Percentiles rank a stretch among this genome's conserved stretches.
Evolutionary conservation across 1,140 invertebrate species (phyloP).

Genomic region (Eupeodes corollae): DNA sequence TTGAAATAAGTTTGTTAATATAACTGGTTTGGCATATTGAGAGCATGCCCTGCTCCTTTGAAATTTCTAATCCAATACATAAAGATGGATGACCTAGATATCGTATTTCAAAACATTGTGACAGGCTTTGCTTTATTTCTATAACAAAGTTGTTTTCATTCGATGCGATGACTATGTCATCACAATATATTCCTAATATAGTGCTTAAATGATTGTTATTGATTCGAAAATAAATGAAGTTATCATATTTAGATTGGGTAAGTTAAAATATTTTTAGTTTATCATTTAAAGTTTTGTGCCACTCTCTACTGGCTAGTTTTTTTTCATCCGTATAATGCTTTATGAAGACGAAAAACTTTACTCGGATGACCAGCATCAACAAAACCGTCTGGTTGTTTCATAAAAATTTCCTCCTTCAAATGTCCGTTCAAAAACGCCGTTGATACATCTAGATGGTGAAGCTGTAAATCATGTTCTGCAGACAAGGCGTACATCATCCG

Average conservation of each 20-base stretch:
- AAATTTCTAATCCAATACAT: conserved; percentile 28
- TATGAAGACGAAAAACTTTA: conserved; percentile 22
- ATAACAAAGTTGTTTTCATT: conserved; percentile 24
- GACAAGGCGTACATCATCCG: conserved; percentile 5
- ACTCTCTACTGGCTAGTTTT: too few species aligned
- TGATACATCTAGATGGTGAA: conserved; percentile 30
- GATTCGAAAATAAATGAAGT: conserved; percentile 22
- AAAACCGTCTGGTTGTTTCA: conserved; percentile 23
- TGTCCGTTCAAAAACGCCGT: conserved; percentile 26
- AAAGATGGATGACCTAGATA: conserved; percentile 10
- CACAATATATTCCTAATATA: too few species aligned
- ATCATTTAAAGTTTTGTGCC: too few species aligned
- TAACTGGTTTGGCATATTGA: conserved; percentile 26
- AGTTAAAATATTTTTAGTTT: conserved; percentile 17
- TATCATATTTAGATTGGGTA: conserved; percentile 17
- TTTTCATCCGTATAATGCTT: too few species aligned
- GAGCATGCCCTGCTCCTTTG: conserved; percentile 13
- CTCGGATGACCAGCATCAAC: neutral
- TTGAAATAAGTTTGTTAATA: conserved; percentile 24
- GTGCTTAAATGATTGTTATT: too few species aligned
- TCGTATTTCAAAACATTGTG: conserved; percentile 17
- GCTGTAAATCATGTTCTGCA: conserved; percentile 11
- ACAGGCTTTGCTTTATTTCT: conserved; percentile 11
- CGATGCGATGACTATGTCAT: neutral
- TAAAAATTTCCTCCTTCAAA: conserved; percentile 35